Evolutionary conservation across 92 coral and sea anemone genomes (phyloP).

Genomic region (Hydrozoanthus gracilis): DNA sequence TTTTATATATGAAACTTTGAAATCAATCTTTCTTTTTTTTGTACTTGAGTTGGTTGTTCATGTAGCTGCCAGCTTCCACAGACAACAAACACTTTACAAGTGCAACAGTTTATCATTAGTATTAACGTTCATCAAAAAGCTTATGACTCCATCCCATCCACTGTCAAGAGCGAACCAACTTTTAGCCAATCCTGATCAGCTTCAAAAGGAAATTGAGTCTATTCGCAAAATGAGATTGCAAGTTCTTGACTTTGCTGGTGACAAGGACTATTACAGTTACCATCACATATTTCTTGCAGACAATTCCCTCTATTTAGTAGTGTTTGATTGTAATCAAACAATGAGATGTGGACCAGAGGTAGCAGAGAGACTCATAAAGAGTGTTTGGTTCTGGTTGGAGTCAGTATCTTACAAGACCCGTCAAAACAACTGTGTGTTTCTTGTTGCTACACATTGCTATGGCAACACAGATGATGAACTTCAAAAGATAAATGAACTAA

Average conservation of each 20-base stretch:
- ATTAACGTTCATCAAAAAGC: background rate
- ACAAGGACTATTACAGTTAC: slow-evolving; percentile 3
- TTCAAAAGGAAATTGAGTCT: background rate
- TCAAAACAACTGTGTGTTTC: background rate
- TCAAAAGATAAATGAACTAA: background rate
- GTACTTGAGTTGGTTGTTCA: background rate
- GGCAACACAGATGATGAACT: background rate
- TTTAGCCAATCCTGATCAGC: background rate
- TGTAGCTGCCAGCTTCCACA: background rate
- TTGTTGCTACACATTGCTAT: slow-evolving; percentile 14
- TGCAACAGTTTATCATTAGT: background rate
- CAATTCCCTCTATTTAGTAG: background rate
- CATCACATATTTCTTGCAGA: slow-evolving; percentile 11
- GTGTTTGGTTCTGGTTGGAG: slow-evolving; percentile 12
- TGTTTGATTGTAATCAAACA: background rate
- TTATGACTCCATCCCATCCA: background rate
- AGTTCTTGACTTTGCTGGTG: slow-evolving; percentile 19
- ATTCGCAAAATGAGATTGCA: background rate
- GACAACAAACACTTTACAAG: background rate
- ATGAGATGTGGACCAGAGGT: background rate
- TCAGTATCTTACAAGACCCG: background rate
- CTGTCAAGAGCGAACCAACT: background rate
- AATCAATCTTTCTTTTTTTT: background rate
- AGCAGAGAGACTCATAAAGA: background rate
- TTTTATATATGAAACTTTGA: background rate